Evolutionary conservation across 2,113 vertebrate species (phyloP), one percentile per base, ranked within the genome.

Genomic region (Solenodon paradoxus): DNA sequence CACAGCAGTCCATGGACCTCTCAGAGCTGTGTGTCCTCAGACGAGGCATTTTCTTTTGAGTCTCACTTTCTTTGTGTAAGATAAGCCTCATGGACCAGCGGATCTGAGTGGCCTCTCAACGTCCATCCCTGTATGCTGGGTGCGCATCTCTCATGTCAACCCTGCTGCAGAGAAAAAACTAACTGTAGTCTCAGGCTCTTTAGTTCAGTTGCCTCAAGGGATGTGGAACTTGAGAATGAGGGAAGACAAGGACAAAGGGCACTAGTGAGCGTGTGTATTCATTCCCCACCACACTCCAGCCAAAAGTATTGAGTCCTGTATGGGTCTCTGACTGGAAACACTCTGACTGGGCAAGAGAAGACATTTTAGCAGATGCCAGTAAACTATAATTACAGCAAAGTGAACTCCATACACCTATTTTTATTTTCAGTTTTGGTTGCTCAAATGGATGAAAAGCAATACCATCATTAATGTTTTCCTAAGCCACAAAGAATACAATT

Each of bases 381-480:
- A 49, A 92, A 30, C 42, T 85, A 79, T n/a, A 49, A 79, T 85
- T 86, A 53, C 13, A 94, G 15, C 30, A 69, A 95, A 95, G 16
- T 42, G 30, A 6, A 40, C 26, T 51, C 7, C 19, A 28, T 10
- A 68, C 59, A 63, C 26, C 35, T 57, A 26, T 12, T 47, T 85
- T 53, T 61, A 2, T 38, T 77, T 71, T 85, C 55, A 49, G 40
- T 51, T 95, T 90, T 93, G 28, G 9, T 92, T 75, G n/a, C 80
- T 91, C 24, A 77, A 85, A 64, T 61, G 17, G 68, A 81, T 51
- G 42, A 71, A 92, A 38, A 64, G 22, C 4, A 92, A 72, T 66
- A 82, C 17, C 45, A 88, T 8, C 20, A 0, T 28, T 63, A 13
- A 2, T 61, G 59, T 68, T 86, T 88, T 87, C 32, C 57, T 88